Conservation (phyloP, 1,140 invertebrate species). For the Carposina sasakii region DNA sequence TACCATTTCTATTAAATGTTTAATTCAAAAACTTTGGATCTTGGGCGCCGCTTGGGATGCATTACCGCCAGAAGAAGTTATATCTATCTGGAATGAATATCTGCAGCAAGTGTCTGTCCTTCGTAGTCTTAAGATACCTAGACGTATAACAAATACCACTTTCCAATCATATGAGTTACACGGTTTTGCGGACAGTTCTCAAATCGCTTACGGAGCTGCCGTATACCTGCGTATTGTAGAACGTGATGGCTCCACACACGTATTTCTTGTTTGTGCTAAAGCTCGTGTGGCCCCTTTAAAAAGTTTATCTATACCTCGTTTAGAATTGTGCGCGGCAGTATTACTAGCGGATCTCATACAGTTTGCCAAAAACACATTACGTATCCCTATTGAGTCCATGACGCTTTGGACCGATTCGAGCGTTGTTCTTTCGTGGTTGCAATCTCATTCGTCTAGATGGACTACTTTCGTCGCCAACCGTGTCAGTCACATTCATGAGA, state of each 20-base stretch:
- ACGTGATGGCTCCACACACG: slow-evolving; percentile 9
- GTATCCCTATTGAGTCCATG: slow-evolving; percentile 16
- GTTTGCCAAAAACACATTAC: slow-evolving; percentile 20
- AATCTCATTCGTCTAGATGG: slow-evolving; percentile 22
- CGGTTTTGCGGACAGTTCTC: slow-evolving; percentile 39
- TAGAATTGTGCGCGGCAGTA: slow-evolving; percentile 63
- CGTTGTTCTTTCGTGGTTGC: slow-evolving; percentile 46
- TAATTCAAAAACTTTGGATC: slow-evolving; percentile 35
- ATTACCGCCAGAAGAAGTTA: slow-evolving; percentile 22
- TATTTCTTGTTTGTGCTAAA: slow-evolving; percentile 39
- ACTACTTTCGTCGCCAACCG: slow-evolving; percentile 52
- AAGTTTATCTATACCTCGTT: slow-evolving; percentile 50
- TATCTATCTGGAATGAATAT: slow-evolving; percentile 14
- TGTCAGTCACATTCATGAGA: slow-evolving; percentile 37
- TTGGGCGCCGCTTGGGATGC: slow-evolving; percentile 22
- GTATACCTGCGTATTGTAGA: slow-evolving; percentile 29
- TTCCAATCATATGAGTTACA: slow-evolving; percentile 25
- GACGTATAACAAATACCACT: neutral
- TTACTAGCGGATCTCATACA: slow-evolving; percentile 39
- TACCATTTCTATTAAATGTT: slow-evolving; percentile 23
- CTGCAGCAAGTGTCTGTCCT: slow-evolving; percentile 3
- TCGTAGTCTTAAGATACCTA: slow-evolving; percentile 6
- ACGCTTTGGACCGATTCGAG: slow-evolving; percentile 55
- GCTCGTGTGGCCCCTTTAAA: slow-evolving; percentile 60
- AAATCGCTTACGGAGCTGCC: slow-evolving; percentile 33